Evolutionary conservation across 1,140 invertebrate genomes (phyloP), one percentile per base, ranked within the genome.

Genomic region (Dendrolimus punctatus): DNA sequence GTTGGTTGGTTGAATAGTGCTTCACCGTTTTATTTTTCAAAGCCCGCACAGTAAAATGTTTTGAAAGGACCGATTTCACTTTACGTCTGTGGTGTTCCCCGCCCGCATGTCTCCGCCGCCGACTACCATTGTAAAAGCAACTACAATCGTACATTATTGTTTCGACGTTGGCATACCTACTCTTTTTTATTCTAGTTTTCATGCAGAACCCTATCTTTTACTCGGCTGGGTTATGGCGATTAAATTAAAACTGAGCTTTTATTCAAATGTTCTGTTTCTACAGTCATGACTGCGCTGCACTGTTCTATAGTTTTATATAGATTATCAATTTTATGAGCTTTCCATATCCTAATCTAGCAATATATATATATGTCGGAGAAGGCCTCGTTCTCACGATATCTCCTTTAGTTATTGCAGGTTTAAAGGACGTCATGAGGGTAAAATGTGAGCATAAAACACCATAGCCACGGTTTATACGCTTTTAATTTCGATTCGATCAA

Each of bases 131-230:
- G 76, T 84, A 66, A 69, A 63, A 72, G 70, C 71, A 85, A 81
- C 77, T 76, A 85, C 80, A 80, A 82, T 81, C 77, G 71, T 66
- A 70, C 74, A 81, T 80, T 85, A 85, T 80, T 83, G 82, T 85
- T 83, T 85, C 69, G 66, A 60, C 64, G 66, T 51, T 66, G 58
- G 53, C 66, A 57, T 67, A 71, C 73, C 58, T 70, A 72, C 66
- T 71, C 66, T 64, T 78, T 81, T 82, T 81, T 79, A 77, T 77
- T 71, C 60, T 61, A 65, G 71, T 64, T 67, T 74, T 66, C 66
- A 73, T 73, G 66, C 67, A 75, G 69, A 77, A 79, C 69, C 66
- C 63, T 78, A 76, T 71, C 68, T 79, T 23, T 76, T 76, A 60
- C 66, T 73, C 71, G 71, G 70, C 64, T 64, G 58, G 74, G 69